phyloP scores from a whole-genome alignment of 2,888 invertebrate genomes.

The Macrosoma leucophasiata region DNA sequence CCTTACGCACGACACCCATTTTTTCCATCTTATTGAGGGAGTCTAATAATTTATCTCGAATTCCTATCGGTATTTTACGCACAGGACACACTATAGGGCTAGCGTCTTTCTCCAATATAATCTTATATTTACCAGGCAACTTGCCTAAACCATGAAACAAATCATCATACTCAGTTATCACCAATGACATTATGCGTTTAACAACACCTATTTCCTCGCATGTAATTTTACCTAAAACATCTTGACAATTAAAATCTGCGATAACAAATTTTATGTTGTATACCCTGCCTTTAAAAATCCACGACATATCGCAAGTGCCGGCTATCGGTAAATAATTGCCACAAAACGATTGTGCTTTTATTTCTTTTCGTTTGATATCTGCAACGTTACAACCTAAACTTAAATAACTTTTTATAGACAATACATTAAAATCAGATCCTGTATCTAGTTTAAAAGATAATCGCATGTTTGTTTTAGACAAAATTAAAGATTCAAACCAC shows the following conservation, averaged over 20 bases:
- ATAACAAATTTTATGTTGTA: slow-evolving; percentile 8
- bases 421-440: slow-evolving; percentile 15
- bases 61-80: slow-evolving; percentile 1
- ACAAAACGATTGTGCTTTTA: slow-evolving; percentile 13
- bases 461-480: background rate
- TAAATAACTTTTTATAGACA: slow-evolving; percentile 8
- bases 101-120: background rate
- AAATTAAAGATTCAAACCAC: slow-evolving; percentile 6
- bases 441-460: slow-evolving; percentile 14
- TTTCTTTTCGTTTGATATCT: slow-evolving; percentile 2
- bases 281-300: slow-evolving; percentile 8
- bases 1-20: background rate
- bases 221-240: background rate
- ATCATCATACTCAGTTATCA: background rate
- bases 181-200: background rate
- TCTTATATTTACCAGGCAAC: background rate
- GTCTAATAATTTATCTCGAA: background rate
- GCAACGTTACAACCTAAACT: slow-evolving; percentile 4
- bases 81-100: slow-evolving; percentile 1
- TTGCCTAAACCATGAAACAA: slow-evolving; percentile 1
- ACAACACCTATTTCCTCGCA: slow-evolving; percentile 1
- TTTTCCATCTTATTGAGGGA: background rate
- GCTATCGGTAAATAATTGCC: slow-evolving; percentile 11
- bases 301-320: slow-evolving; percentile 5
- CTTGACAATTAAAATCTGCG: background rate